Base-by-base conservation (phyloP, 2,113 vertebrate genomes). In the Clarias magur region DNA sequence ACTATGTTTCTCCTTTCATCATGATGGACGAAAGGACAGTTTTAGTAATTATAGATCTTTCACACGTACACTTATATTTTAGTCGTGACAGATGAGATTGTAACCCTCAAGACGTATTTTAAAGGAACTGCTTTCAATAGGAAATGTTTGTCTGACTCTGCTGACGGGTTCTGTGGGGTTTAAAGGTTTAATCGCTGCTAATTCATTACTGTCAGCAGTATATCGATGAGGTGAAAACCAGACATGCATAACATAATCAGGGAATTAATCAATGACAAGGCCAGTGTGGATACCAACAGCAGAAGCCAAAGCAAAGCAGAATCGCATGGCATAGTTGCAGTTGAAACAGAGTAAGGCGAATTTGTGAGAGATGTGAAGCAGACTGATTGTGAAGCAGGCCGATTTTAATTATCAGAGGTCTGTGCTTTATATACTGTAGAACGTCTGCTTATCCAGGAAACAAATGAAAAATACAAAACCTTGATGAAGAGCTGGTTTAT, bases 171-270 rank as follows among this genome's bases (percentile, higher is more conserved):
- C 54, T 80, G 2, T 38, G 19, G 16, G 56, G n/a, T 79, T 79
- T 79, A 27, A 16, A 57, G 54, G 27, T 80, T 30, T 59, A 80
- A 59, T 80, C 10, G 17, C 13, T 59, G 19, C n/a, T 30, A 80
- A 80, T 80, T 57, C 16, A 80, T 80, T 80, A 80, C 48, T 34
- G 78, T 30, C 78, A 59, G 78, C 54, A 19, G 57, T 59, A 30
- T 19, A 59, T 3, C 78, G 59, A 80, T 34, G 16, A 80, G 10
- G 78, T 8, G 15, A 23, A 57, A 80, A 80, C 16, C 27, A 59
- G 27, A 12, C 27, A 59, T 0, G 60, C 48, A 25, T 56, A 78
- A 78, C 48, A 34, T 4, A 11, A 80, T 60, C 27, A 80, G 56
- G 27, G 30, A 23, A 80, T 80, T 34, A 80, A 80, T 80, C 56